Evolutionary conservation across 2,797 vertebrate genomes (phyloP).

Genomic region (Calcarius lapponicus): DNA sequence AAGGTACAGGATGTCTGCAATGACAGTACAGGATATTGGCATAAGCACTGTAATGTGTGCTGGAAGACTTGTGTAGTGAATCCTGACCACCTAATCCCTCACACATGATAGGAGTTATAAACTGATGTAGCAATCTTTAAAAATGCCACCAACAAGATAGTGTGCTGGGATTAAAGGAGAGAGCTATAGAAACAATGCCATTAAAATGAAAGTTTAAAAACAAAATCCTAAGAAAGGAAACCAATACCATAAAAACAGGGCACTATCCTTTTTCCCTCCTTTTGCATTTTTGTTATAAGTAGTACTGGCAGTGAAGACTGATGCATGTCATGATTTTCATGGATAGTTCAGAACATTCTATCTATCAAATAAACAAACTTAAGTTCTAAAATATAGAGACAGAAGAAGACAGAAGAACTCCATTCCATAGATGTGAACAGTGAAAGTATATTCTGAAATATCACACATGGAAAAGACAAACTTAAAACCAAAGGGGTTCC

Average conservation of each 20-base stretch:
- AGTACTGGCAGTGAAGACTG: not conserved
- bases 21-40: not conserved
- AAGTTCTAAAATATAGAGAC: not conserved
- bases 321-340: not conserved
- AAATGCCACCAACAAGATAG: not conserved
- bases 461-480: not conserved
- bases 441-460: not conserved
- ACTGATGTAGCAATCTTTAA: not conserved
- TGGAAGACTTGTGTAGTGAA: not conserved
- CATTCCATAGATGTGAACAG: not conserved
- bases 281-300: not conserved
- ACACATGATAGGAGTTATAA: not conserved
- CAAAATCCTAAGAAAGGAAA: not conserved
- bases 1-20: not conserved
- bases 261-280: not conserved
- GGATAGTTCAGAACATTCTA: not conserved
- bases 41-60: not conserved
- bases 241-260: not conserved
- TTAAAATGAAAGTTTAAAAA: not conserved
- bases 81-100: not conserved
- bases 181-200: not conserved
- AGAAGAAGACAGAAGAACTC: not conserved
- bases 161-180: not conserved
- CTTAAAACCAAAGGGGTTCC: rapidly evolving
- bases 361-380: not conserved